Conservation (phyloP, 2,888 invertebrate species). For the Rhorus exstirpatorius region DNA sequence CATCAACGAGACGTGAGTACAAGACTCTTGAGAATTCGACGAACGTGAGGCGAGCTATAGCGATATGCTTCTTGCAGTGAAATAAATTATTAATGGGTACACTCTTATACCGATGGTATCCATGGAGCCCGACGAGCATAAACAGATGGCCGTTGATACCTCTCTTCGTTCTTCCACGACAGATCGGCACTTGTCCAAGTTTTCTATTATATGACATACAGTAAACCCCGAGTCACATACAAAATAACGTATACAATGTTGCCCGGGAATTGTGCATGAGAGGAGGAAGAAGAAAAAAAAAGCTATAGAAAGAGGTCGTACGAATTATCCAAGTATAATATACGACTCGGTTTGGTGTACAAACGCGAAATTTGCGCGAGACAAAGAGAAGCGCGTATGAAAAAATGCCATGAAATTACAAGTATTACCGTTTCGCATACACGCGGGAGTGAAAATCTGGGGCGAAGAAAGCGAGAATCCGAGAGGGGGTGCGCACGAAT, state of each 20-base stretch:
- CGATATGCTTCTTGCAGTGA: conserved; percentile 25
- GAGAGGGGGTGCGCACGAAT: conserved; percentile 51
- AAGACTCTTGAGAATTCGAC: conserved; percentile 33
- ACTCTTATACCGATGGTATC: conserved; percentile 18
- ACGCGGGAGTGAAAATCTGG: conserved; percentile 56
- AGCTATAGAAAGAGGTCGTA: conserved; percentile 53
- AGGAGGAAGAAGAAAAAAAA: conserved; percentile 26
- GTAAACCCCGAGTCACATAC: conserved; percentile 22
- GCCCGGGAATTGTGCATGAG: conserved; percentile 21
- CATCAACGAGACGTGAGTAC: conserved; percentile 22
- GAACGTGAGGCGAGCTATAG: background rate
- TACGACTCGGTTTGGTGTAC: conserved; percentile 58
- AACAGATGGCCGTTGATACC: conserved; percentile 44
- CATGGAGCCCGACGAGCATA: conserved; percentile 37
- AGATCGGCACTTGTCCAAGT: conserved; percentile 50
- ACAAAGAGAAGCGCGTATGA: conserved; percentile 68
- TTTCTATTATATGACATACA: conserved; percentile 38
- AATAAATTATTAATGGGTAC: conserved; percentile 55
- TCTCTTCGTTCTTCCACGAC: background rate
- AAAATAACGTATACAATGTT: conserved; percentile 16
- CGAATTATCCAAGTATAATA: conserved; percentile 61
- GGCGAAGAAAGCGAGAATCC: conserved; percentile 40
- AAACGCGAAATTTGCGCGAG: conserved; percentile 60
- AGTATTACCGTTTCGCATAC: conserved; percentile 79
- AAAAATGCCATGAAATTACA: conserved; percentile 81